phyloP scores from a whole-genome alignment of 92 coral and sea anemone genomes.

The Paramuricea clavata region DNA sequence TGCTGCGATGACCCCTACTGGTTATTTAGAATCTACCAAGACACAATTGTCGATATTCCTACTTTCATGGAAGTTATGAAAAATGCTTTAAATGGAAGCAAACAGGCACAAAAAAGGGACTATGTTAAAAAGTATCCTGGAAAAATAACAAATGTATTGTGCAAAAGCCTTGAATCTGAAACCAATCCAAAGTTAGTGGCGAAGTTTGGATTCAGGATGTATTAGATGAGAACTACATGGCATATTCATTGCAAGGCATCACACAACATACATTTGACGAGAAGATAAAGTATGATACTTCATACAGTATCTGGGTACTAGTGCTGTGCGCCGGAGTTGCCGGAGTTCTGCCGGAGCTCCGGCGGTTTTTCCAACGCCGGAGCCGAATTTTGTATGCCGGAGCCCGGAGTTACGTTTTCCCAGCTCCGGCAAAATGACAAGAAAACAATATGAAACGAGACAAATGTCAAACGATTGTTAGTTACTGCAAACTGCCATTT shows the following conservation, averaged over 20 bases:
- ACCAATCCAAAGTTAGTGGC: constrained; percentile 33
- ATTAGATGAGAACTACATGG: constrained; percentile 72
- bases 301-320: constrained; percentile 85
- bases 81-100: constrained; percentile 49
- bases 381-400: too few species aligned
- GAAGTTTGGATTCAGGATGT: constrained; percentile 94
- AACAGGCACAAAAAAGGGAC: constrained; percentile 5
- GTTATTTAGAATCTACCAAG: constrained; percentile 96
- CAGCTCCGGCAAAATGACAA: too few species aligned
- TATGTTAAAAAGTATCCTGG: constrained; percentile 69
- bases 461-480: too few species aligned
- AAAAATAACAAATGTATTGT: constrained; percentile 78
- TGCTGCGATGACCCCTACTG: constrained; percentile 92
- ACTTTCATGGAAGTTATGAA: constrained; percentile 70
- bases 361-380: too few species aligned
- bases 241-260: constrained; percentile 66
- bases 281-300: constrained; percentile 63
- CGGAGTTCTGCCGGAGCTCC: too few species aligned
- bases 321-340: too few species aligned
- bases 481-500: too few species aligned
- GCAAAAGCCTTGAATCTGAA: constrained; percentile 36
- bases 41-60: constrained; percentile 81
- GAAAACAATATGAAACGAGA: too few species aligned
- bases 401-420: too few species aligned
- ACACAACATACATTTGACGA: constrained; percentile 79